Percentiles rank a stretch among this genome's conserved stretches.
Evolutionary conservation across 2,113 vertebrate species (phyloP).

Genomic region (Haemorhous mexicanus): DNA sequence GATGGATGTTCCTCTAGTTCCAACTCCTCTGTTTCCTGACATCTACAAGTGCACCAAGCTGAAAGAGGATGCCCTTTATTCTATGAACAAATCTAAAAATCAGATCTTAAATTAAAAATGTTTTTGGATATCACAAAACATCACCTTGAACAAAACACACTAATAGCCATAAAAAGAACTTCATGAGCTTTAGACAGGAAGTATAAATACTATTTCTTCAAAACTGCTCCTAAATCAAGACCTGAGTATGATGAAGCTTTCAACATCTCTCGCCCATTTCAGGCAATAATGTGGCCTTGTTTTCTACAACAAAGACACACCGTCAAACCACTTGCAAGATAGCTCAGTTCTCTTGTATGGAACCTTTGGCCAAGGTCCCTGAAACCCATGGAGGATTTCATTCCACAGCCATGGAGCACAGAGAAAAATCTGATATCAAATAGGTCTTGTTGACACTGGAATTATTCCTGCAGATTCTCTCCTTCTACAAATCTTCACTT

Average conservation of each 20-base stretch:
- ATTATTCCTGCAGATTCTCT: background rate
- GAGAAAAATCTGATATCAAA: background rate
- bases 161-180: background rate
- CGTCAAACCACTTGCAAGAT: background rate
- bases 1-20: background rate
- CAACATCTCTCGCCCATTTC: background rate
- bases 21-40: background rate
- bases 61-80: background rate
- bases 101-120: background rate
- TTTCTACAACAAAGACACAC: background rate
- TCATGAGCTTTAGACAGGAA: background rate
- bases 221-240: background rate
- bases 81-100: background rate
- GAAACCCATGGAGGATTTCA: background rate
- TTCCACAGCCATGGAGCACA: background rate
- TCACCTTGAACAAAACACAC: background rate
- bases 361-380: background rate
- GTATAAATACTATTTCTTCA: background rate
- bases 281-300: background rate
- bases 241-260: background rate
- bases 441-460: background rate
- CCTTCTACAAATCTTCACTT: background rate
- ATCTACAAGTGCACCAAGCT: background rate
- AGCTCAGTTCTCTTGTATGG: background rate
- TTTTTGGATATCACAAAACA: background rate